Evolutionary conservation across 2,888 invertebrate species (phyloP), one percentile per base, ranked within the genome.

Genomic region (Malthinus seriepunctatus): DNA sequence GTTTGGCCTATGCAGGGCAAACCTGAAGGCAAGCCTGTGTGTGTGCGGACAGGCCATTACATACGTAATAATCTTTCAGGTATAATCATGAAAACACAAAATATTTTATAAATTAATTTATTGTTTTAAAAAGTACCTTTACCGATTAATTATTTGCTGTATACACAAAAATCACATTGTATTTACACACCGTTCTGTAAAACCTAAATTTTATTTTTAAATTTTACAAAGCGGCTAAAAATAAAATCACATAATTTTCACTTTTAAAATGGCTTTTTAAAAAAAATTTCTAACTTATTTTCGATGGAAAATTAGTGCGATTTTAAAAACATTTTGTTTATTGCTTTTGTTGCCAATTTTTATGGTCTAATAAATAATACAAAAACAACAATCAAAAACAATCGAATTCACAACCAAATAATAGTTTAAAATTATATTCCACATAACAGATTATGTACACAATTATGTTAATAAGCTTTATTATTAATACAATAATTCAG

Each of bases 101-200:
- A n/a, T n/a, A 0, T 23, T 52, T 12, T 52, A 64, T 64, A 64
- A 63, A 64, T 63, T 63, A 64, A 56, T 63, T 58, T 64, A 63
- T 64, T 62, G 31, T 61, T 62, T 64, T 56, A 56, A 58, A 61
- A 64, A 65, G 58, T 65, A 68, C 68, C 68, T 64, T 65, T 68
- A 68, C 66, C 66, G 64, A 57, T 49, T 57, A 39, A 53, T 52
- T 58, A 60, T 65, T 62, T 65, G 52, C 61, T 63, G 61, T 67
- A 64, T 67, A 65, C 65, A 65, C 64, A 64, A 66, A 63, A 64
- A 67, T 67, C 67, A 67, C 67, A 67, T 63, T 58, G 55, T 59
- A 64, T 64, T 60, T 60, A 60, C 60, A 60, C 48, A 33, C 12
- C 32, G 44, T 23, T 32, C 51, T 60, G 55, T 38, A 44, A 60